A percentile compares a stretch with the other conserved stretches of the same genome.
These are phyloP conservation scores for Gymnoscopelus braueri DNA, from an alignment of 2,797 vertebrate genomes.

Conservation along the genomic window DNA sequence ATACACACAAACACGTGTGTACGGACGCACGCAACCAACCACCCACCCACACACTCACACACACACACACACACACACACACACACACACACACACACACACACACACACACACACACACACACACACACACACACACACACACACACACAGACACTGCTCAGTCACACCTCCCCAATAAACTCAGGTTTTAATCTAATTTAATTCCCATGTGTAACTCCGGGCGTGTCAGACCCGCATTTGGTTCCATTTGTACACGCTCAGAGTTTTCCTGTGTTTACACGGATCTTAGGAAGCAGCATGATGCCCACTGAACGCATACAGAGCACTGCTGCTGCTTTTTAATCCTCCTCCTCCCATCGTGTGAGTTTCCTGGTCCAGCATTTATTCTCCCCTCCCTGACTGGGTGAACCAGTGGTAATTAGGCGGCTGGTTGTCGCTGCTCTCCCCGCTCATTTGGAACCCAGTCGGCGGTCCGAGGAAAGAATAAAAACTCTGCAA, in stretches of 20 bases:
- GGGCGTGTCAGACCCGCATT: no score
- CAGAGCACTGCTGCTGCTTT: neutral
- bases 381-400: conserved; percentile 47
- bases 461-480: conserved; percentile 27
- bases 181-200: no score
- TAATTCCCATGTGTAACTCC: no score
- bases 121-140: neutral
- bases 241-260: no score
- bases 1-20: neutral
- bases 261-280: neutral
- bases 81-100: neutral
- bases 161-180: no score
- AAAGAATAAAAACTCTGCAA: conserved; percentile 34
- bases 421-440: conserved; percentile 58
- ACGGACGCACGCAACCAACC: neutral
- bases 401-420: conserved; percentile 37
- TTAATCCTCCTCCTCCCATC: neutral
- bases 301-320: neutral
- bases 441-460: conserved; percentile 55
- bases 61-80: neutral
- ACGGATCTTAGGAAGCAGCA: neutral
- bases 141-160: neutral
- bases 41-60: neutral
- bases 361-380: conserved; percentile 50
- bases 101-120: neutral